Evolutionary conservation across 2,113 vertebrate species (phyloP).

Genomic region (Pyxicephalus adspersus): DNA sequence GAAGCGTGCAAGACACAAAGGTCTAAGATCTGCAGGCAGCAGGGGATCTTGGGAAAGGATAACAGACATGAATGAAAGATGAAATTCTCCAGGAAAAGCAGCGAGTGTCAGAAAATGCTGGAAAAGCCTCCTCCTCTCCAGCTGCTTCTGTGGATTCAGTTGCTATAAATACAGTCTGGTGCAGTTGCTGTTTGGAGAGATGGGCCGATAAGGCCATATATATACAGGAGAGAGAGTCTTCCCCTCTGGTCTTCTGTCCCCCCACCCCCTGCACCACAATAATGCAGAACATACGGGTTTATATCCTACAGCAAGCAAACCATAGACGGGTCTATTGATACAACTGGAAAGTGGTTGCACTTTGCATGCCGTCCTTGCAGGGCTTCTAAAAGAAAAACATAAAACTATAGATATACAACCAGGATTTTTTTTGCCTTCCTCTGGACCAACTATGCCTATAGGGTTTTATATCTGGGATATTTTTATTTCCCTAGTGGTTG

Average conservation of each 20-base stretch:
- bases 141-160: conserved; percentile 66
- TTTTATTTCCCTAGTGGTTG: no score
- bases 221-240: neutral
- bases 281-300: neutral
- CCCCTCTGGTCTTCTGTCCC: neutral
- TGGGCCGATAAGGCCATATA: conserved; percentile 53
- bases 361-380: no score
- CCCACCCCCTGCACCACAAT: neutral
- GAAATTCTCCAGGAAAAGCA: conserved; percentile 43
- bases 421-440: no score
- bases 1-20: conserved; percentile 55
- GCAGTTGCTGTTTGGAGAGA: conserved; percentile 63
- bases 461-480: no score
- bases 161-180: conserved; percentile 69
- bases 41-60: conserved; percentile 61
- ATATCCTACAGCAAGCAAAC: no score
- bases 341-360: no score
- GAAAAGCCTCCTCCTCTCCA: conserved; percentile 67
- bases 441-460: no score
- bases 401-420: no score
- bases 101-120: conserved; percentile 63
- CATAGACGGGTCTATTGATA: no score
- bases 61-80: conserved; percentile 49
- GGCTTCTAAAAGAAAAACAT: no score
- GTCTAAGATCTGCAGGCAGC: conserved; percentile 18